Percentiles rank a stretch among this genome's conserved stretches.
Conservation (phyloP, 2,113 vertebrate genomes). For the Lontra canadensis region DNA sequence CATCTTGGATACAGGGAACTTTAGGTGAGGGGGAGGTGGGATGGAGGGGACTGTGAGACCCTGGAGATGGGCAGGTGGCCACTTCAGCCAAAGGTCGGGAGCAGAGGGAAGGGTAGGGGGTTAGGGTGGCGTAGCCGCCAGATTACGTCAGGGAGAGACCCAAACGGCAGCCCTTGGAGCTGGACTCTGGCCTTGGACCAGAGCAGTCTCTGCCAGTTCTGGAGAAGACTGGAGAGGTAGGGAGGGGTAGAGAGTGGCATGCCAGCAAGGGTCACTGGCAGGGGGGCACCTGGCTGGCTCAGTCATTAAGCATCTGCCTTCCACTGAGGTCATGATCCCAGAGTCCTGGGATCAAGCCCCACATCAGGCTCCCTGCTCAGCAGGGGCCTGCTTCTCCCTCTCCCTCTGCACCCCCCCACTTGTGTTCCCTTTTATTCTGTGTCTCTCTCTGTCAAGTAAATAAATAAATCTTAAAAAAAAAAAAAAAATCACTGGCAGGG, state of each 20-base stretch:
- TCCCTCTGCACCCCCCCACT: too few species aligned
- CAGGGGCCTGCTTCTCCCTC: too few species aligned
- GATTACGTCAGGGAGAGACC: neutral
- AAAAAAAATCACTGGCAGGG: neutral
- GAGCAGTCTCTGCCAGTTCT: neutral
- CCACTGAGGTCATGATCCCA: too few species aligned
- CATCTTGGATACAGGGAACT: fast-evolving
- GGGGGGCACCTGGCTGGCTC: too few species aligned
- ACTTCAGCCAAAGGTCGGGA: neutral
- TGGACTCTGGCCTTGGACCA: neutral
- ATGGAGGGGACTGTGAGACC: fast-evolving
- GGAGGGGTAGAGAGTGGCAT: too few species aligned
- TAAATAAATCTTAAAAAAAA: too few species aligned
- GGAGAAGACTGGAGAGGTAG: neutral
- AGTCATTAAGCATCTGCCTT: too few species aligned
- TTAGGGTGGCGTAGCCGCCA: neutral
- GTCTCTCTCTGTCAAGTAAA: too few species aligned
- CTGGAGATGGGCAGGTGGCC: neutral
- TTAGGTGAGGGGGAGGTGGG: neutral
- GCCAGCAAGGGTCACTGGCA: neutral
- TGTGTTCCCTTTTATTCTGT: too few species aligned
- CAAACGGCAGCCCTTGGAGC: neutral
- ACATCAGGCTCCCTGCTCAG: too few species aligned
- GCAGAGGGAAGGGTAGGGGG: neutral
- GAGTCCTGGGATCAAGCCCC: too few species aligned